These are phyloP conservation scores for Porites evermanni DNA, from an alignment of 92 coral and sea anemone genomes.

Conservation along the genomic window DNA sequence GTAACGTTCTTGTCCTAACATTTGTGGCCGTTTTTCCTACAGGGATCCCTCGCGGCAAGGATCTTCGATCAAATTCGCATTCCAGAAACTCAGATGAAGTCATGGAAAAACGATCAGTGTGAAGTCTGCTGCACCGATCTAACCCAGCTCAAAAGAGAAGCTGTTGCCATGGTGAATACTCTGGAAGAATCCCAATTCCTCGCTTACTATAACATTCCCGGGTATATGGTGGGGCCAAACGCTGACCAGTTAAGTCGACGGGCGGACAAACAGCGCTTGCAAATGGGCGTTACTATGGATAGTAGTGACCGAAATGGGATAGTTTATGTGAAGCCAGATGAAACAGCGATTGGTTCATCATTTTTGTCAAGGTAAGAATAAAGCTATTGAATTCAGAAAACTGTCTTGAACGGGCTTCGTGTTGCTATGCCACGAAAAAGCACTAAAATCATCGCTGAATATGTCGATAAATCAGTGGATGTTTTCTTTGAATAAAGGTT, in stretches of 20 bases:
- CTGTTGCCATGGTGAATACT: conserved; percentile 95
- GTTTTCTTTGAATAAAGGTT: no score
- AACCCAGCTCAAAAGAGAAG: conserved; percentile 93
- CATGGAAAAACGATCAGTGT: conserved; percentile 95
- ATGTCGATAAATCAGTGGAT: no score
- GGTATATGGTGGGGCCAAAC: conserved; percentile 90
- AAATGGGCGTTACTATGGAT: conserved; percentile 74
- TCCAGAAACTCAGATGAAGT: conserved; percentile 92
- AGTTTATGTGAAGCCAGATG: conserved; percentile 66
- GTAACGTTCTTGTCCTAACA: neutral
- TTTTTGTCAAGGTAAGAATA: conserved; percentile 80
- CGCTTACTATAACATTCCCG: conserved; percentile 94
- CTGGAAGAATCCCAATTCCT: conserved; percentile 96
- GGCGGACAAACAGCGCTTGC: conserved; percentile 77
- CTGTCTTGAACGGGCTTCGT: no score
- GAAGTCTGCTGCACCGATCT: conserved; percentile 95
- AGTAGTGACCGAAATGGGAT: conserved; percentile 72
- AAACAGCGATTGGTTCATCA: conserved; percentile 63
- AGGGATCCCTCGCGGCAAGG: conserved; percentile 97
- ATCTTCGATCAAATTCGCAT: conserved; percentile 92
- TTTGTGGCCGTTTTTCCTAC: neutral
- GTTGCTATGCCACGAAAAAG: no score
- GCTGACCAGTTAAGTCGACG: conserved; percentile 88
- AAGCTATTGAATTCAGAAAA: neutral
- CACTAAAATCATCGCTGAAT: no score